phyloP scores from a whole-genome alignment of 2,797 vertebrate genomes.

The Sciurus carolinensis region DNA sequence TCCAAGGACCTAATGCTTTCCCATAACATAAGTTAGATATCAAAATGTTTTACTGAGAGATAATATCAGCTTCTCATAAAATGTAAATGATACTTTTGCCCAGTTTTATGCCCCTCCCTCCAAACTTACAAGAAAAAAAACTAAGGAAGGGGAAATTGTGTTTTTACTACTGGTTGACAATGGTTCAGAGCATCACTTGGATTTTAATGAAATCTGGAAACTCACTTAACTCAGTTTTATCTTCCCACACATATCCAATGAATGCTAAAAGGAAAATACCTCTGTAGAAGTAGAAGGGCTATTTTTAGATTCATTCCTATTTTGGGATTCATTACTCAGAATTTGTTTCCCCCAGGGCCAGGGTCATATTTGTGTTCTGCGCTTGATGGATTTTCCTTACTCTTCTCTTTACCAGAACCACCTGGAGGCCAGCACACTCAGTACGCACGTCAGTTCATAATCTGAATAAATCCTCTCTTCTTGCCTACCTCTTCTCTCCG shows the following conservation, averaged over 20 bases:
- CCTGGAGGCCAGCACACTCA: conserved; percentile 43
- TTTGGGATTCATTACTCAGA: conserved; percentile 81
- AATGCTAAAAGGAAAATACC: conserved; percentile 72
- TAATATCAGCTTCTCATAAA: conserved; percentile 62
- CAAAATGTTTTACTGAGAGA: conserved; percentile 65
- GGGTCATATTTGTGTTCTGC: conserved; percentile 64
- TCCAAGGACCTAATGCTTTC: conserved; percentile 63
- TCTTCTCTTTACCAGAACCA: conserved; percentile 58
- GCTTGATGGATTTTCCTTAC: conserved; percentile 76
- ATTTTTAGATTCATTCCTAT: conserved; percentile 84
- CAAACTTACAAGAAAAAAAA: not conserved
- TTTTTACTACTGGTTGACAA: conserved; percentile 65
- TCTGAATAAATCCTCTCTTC: conserved; percentile 57
- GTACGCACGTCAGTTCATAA: not conserved
- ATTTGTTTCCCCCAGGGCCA: not conserved
- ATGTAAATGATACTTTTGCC: conserved; percentile 55
- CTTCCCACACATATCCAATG: conserved; percentile 79
- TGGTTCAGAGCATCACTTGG: conserved; percentile 63
- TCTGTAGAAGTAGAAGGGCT: conserved; percentile 72
- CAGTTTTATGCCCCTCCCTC: not conserved
- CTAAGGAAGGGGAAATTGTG: conserved; percentile 55
- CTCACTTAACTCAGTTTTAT: conserved; percentile 78
- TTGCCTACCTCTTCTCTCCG: not conserved
- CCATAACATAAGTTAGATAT: conserved; percentile 50
- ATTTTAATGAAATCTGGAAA: conserved; percentile 81